Percentiles rank a stretch among this genome's conserved stretches.
Evolutionary conservation across 2,113 vertebrate genomes (phyloP).

Genomic region (Mobula birostris): DNA sequence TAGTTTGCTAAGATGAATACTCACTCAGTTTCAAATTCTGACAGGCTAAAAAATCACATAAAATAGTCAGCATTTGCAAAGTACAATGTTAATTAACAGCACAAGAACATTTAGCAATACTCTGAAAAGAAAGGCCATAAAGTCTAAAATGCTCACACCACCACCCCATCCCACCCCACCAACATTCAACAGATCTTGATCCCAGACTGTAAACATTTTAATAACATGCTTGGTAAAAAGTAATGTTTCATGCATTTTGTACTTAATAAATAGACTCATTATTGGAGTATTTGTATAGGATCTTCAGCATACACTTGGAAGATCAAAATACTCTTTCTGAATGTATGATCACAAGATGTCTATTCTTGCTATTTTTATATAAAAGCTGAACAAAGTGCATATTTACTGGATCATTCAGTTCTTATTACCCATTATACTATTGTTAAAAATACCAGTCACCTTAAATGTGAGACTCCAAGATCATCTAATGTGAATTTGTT

Average conservation of each 20-base stretch:
- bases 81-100: background rate
- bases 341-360: background rate
- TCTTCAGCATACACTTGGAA: background rate
- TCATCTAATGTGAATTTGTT: background rate
- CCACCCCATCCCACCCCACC: too few relatives aligned
- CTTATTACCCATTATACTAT: background rate
- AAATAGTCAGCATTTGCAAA: constrained; percentile 11
- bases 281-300: background rate
- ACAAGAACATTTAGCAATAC: background rate
- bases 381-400: background rate
- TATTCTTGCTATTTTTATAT: background rate
- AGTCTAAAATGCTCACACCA: too few relatives aligned
- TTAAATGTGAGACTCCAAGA: background rate
- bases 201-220: background rate
- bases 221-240: background rate
- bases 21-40: constrained; percentile 35
- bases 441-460: background rate
- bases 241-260: background rate
- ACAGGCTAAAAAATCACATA: constrained; percentile 36
- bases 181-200: background rate
- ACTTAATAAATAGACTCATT: background rate
- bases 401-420: background rate
- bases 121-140: background rate
- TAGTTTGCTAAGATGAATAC: constrained; percentile 31
- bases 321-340: background rate